These are phyloP conservation scores for Pipistrellus nathusii DNA, from an alignment of 2,797 vertebrate genomes.

Conservation along the genomic window DNA sequence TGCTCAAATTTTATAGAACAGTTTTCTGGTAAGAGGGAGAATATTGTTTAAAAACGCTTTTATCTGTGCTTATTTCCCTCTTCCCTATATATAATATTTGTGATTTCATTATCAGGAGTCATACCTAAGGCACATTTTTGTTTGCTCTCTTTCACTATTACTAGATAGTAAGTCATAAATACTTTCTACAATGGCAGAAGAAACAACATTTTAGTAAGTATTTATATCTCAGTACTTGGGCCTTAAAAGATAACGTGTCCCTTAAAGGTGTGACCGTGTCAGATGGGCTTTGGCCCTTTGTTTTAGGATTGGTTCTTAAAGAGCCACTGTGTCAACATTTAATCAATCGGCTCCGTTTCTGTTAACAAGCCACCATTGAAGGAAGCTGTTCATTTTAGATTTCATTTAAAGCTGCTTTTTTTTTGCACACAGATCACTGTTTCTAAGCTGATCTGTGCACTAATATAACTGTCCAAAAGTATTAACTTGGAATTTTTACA, in stretches of 20 bases:
- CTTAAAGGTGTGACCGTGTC: slow-evolving; percentile 47
- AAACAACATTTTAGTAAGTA: slow-evolving; percentile 43
- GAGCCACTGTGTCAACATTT: slow-evolving; percentile 22
- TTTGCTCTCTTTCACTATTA: slow-evolving; percentile 58
- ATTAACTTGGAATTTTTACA: neutral
- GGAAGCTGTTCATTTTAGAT: slow-evolving; percentile 1
- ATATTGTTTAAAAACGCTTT: slow-evolving; percentile 46
- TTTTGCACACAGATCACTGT: slow-evolving; percentile 5
- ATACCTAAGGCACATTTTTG: slow-evolving; percentile 3
- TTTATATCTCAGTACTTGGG: slow-evolving; percentile 37
- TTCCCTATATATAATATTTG: neutral
- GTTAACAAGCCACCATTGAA: neutral
- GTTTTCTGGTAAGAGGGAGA: slow-evolving; percentile 31
- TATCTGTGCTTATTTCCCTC: neutral
- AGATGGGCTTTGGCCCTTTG: neutral
- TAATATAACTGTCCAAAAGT: neutral
- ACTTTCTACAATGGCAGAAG: slow-evolving; percentile 61
- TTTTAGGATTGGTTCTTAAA: slow-evolving; percentile 47
- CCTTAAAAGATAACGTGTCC: slow-evolving; percentile 52
- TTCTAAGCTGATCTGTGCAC: neutral
- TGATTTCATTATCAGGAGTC: slow-evolving; percentile 41
- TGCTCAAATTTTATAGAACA: slow-evolving; percentile 52
- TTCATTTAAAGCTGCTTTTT: neutral
- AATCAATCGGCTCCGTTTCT: slow-evolving; percentile 36
- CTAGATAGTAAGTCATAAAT: slow-evolving; percentile 69